A percentile compares a stretch with the other conserved stretches of the same genome.
Conservation (phyloP, 2,113 vertebrate species). For the Prunella fulvescens region DNA sequence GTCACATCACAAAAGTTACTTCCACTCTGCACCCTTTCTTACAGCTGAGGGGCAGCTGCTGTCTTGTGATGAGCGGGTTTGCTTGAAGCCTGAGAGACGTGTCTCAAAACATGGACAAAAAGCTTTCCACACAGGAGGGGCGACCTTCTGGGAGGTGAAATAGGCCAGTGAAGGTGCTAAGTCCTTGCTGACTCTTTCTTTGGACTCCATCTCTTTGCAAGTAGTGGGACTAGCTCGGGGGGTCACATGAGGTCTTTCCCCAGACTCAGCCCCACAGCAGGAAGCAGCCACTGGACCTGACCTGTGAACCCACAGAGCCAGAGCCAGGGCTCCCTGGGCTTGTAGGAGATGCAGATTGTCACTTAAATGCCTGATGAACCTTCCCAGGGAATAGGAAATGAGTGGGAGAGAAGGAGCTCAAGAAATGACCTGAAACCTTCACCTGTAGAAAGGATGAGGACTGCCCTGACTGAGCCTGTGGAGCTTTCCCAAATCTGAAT, state of each 20-base stretch:
- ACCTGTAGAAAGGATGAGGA: not conserved
- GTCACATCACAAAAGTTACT: not conserved
- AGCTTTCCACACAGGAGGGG: not conserved
- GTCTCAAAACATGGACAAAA: not conserved
- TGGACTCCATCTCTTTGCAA: not conserved
- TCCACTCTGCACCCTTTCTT: not conserved
- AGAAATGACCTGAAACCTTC: not conserved
- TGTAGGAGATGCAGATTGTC: not conserved
- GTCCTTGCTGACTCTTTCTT: not conserved
- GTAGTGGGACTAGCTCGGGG: fast-evolving
- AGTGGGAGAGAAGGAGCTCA: not conserved
- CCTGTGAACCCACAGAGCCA: fast-evolving
- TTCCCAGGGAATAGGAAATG: not conserved
- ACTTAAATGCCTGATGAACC: not conserved
- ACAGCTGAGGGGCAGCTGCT: not conserved
- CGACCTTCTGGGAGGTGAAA: not conserved
- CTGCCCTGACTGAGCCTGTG: not conserved
- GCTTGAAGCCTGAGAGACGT: not conserved
- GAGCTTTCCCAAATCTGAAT: not conserved
- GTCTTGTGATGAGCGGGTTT: not conserved
- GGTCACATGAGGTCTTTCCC: not conserved
- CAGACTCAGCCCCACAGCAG: not conserved
- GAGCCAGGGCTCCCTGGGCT: fast-evolving
- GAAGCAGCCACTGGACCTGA: not conserved
- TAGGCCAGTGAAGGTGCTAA: not conserved